Conservation (phyloP, 2,113 vertebrate species). For the Periophthalmus modestus region DNA sequence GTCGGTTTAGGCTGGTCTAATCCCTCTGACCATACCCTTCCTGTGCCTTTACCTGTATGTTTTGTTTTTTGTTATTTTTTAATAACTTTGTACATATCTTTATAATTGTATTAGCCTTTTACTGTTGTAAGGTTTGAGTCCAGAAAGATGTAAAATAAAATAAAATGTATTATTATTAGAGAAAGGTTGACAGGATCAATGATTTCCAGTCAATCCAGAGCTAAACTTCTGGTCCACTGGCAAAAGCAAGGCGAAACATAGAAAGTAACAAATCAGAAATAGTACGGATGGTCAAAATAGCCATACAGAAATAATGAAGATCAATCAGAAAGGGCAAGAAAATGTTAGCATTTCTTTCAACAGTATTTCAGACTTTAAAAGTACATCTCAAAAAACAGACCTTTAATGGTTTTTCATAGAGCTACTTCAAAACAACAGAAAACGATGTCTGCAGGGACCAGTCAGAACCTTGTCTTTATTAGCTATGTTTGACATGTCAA, state of each 20-base stretch:
- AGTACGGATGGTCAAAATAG: background rate
- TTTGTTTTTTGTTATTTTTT: no score
- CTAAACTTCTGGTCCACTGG: background rate
- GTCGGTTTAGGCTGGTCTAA: no score
- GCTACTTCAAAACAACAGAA: constrained; percentile 25
- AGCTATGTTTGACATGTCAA: constrained; percentile 7
- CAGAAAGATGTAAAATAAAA: background rate
- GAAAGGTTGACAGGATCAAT: background rate
- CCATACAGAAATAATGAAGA: background rate
- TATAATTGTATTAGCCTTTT: no score
- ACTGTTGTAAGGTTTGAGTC: background rate
- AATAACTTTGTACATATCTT: no score
- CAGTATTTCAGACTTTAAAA: background rate
- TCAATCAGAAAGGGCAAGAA: no score
- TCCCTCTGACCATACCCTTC: background rate
- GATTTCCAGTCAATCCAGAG: background rate
- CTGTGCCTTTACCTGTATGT: background rate
- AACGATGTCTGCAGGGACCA: constrained; percentile 23
- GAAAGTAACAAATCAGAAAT: background rate
- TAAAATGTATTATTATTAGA: background rate
- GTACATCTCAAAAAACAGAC: background rate
- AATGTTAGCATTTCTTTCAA: background rate
- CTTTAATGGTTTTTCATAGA: constrained; percentile 1
- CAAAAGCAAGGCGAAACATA: background rate
- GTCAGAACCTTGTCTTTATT: constrained; percentile 19